A percentile compares a stretch with the other conserved stretches of the same genome.
phyloP scores from a whole-genome alignment of 2,113 vertebrate genomes.

The Coptodon rendalli region DNA sequence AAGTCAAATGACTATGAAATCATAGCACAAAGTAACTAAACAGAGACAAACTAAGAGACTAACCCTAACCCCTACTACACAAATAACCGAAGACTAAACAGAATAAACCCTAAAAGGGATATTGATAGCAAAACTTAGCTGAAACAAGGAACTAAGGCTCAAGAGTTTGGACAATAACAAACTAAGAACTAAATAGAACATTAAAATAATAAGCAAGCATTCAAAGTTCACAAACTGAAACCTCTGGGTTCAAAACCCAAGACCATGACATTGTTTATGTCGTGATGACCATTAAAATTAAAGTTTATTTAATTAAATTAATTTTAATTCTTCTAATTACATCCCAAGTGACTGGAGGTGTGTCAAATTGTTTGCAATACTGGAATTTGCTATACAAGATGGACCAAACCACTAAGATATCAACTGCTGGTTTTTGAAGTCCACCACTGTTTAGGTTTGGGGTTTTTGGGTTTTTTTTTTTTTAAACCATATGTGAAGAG shows the following conservation, averaged over 20 bases:
- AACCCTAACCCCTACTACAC: too few relatives aligned
- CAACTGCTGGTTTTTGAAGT: background rate
- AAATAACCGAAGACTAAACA: background rate
- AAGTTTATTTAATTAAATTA: background rate
- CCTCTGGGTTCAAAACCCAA: background rate
- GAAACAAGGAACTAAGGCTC: background rate
- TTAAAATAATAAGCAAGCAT: background rate
- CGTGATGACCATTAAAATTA: background rate
- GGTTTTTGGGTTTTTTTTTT: background rate
- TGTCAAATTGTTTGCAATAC: background rate
- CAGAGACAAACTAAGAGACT: background rate
- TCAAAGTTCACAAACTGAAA: background rate
- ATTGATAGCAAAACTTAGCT: background rate
- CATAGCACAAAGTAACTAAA: background rate
- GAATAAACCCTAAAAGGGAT: rapidly evolving
- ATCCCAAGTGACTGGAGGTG: background rate
- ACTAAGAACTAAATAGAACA: background rate
- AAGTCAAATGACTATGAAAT: background rate
- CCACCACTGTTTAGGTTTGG: background rate
- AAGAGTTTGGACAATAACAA: background rate
- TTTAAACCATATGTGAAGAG: background rate
- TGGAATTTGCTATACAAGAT: background rate
- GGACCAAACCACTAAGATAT: background rate
- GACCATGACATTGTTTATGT: background rate
- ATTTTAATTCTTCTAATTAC: background rate